Conservation (phyloP, 2,113 vertebrate species). For the Verasper variegatus region DNA sequence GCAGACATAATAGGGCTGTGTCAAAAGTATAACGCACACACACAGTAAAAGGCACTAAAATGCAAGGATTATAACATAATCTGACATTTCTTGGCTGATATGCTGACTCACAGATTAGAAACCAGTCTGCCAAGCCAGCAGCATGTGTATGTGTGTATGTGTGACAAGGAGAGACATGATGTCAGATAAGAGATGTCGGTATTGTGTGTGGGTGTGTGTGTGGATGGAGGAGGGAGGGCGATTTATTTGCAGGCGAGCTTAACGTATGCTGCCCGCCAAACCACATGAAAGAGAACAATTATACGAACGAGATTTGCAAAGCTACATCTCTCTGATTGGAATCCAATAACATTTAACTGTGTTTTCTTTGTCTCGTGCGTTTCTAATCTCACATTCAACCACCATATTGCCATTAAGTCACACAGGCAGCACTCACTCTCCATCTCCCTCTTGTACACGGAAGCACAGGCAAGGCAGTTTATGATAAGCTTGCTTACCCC, state of each 20-base stretch:
- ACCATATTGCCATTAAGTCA: constrained; percentile 31
- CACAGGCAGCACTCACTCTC: constrained; percentile 2
- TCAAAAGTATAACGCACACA: constrained; percentile 18
- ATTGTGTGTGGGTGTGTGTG: constrained; percentile 6
- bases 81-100: constrained; percentile 69
- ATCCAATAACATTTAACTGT: constrained; percentile 18
- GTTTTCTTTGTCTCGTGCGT: neutral
- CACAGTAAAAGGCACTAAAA: constrained; percentile 49
- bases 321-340: constrained; percentile 62
- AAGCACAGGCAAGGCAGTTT: constrained; percentile 22
- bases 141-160: constrained; percentile 15
- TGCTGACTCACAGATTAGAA: constrained; percentile 73
- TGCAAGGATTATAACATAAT: constrained; percentile 64
- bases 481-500: constrained; percentile 56
- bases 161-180: constrained; percentile 27
- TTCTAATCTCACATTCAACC: constrained; percentile 12
- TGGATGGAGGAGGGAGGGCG: neutral
- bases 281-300: constrained; percentile 62
- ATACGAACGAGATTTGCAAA: constrained; percentile 60
- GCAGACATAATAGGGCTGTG: constrained; percentile 42
- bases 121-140: constrained; percentile 54
- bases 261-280: constrained; percentile 44
- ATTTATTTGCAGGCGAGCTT: constrained; percentile 48
- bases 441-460: neutral
- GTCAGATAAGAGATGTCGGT: constrained; percentile 20